Base-by-base conservation (phyloP, 2,113 vertebrate species). In the Noctilio leporinus region DNA sequence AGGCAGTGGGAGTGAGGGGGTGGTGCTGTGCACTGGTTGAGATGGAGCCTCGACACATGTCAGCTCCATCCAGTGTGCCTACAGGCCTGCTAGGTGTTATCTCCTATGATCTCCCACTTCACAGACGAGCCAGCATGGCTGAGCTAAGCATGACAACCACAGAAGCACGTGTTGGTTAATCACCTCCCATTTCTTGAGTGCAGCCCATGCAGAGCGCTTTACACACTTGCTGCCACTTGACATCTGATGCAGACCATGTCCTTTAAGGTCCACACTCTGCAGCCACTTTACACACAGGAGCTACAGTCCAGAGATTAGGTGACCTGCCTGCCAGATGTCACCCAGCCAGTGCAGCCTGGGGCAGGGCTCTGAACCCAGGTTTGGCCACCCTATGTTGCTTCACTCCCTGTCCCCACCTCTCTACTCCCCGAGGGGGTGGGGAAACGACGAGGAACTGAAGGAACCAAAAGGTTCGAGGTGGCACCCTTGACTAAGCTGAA, bases 71-170 rank as follows among this genome's bases (percentile, higher is more conserved):
- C 28, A 24, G 3, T 15, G 6, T 5, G 65, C 80, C 49, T 20
- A 38, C 40, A 28, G 26, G 62, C 53, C 24, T 4, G 64, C 55
- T 1, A 26, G 69, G 49, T 0, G 10, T 47, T 45, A 7, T 11
- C 11, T 3, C 11, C n/a, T n/a, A 0, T 10, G 6, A 15, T 9
- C 12, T 20, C 47, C 49, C 62, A 40, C 17, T 45, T 78, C 45
- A 22, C 1, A 0, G 59, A 7, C 3, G 64, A 73, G 33, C 20
- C 2, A 43, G 62, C 9, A 0, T 0, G 14, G 35, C 7, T 2
- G 33, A 4, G 10, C 73, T 15, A 6, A 38, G 73, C 10, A 1
- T 12, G 28, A 24, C 1, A 4, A 10, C 43, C 59, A 43, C 33
- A 40, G 73, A 69, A 19, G 55, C 49, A 10, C 4, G 5, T 0